These are phyloP conservation scores for Takifugu bimaculatus DNA, from an alignment of 2,113 vertebrate genomes.

Conservation along the genomic window DNA sequence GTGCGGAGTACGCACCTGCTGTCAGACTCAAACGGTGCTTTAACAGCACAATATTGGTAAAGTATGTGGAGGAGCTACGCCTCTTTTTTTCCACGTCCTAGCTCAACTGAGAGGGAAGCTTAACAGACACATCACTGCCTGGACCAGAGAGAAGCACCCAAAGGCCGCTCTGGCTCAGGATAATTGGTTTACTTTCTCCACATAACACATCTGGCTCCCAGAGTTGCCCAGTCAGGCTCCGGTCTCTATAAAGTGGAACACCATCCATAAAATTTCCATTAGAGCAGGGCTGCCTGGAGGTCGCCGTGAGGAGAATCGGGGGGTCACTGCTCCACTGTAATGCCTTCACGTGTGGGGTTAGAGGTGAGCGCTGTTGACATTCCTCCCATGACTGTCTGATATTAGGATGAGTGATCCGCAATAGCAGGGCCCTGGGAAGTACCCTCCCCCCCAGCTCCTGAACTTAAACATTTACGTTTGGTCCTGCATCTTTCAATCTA, in stretches of 20 bases:
- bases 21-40: too few relatives aligned
- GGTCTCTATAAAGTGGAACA: constrained; percentile 69
- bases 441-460: constrained; percentile 43
- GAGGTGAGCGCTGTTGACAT: constrained; percentile 70
- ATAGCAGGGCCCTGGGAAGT: constrained; percentile 48
- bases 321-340: constrained; percentile 63
- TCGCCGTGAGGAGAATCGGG: constrained; percentile 57
- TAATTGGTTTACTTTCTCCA: constrained; percentile 52
- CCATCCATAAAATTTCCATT: constrained; percentile 75
- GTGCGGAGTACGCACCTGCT: too few relatives aligned
- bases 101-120: not conserved
- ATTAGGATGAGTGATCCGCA: constrained; percentile 65
- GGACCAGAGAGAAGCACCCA: constrained; percentile 39
- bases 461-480: constrained; percentile 67
- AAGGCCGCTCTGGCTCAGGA: constrained; percentile 27
- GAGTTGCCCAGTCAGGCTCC: constrained; percentile 44
- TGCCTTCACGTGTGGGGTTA: constrained; percentile 64
- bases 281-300: constrained; percentile 64
- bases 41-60: too few relatives aligned
- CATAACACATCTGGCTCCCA: constrained; percentile 69
- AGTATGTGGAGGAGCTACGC: too few relatives aligned
- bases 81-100: too few relatives aligned
- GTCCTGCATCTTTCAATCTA: constrained; percentile 20
- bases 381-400: constrained; percentile 69
- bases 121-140: constrained; percentile 38